Base-by-base conservation (phyloP, 1,140 invertebrate species). In the Polyergus mexicanus region DNA sequence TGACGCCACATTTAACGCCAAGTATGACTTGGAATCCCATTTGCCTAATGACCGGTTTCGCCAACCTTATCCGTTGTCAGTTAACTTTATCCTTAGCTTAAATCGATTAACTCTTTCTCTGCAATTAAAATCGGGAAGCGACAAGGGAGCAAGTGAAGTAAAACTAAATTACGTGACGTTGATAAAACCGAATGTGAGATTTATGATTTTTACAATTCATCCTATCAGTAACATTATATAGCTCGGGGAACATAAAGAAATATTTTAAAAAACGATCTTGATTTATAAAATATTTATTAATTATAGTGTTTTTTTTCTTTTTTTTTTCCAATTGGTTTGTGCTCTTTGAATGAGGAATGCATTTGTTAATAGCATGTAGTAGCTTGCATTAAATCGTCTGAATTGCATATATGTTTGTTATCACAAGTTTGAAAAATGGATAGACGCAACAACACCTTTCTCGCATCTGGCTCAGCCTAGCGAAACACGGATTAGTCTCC, bases 401-500 rank as follows among this genome's bases (percentile, higher is more conserved):
- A 81, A 71, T 80, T 25, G 47, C 28, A 44, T 63, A 35, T 65
- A 8, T 7, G 7, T 58, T 66, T n/a, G 60, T 66, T 19, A 28
- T 58, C 44, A 19, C n/a, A 44, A 81, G 56, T 35, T 68, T 28
- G 60, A 72, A 56, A 83, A 72, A 69, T 60, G 68, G 19, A 28
- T n/a, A 22, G 51, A 41, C 41, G 32, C 41, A 44, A 41, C 41
- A 44, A 68, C 74, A 77, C 58, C 74, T 84, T 51, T 25, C 44
- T 63, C 72, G 56, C 54, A 71, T 71, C 56, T 11, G 16, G 8
- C 13, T 16, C 22, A 38, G 47, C 5, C 32, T 69, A 32, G 88
- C 71, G 72, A 86, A 78, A 66, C 32, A 63, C 63, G 89, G 84
- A 76, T 88, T 86, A 90, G 75, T 78, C 74, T 75, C 44, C 1